Base-by-base conservation (phyloP, 2,113 vertebrate genomes). In the Silurus asotus region DNA sequence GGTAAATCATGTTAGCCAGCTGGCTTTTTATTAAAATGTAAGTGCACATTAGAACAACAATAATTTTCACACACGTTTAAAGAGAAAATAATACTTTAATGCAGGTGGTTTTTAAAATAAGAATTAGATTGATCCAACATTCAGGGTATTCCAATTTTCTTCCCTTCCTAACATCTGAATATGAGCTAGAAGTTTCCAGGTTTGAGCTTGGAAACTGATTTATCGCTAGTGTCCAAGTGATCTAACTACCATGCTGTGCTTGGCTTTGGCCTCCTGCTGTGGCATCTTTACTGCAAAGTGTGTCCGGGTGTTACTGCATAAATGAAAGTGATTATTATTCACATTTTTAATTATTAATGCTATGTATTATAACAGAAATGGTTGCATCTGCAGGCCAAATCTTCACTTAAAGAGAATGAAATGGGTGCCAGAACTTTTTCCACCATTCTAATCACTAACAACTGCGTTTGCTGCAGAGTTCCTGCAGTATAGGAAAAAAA, bases 401-500 rank as follows among this genome's bases (percentile, higher is more conserved):
- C 0, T 14, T n/a, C 48, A 75, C 6, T 76, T 53, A 76, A 49
- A 74, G 23, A 37, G 0, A 8, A 13, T 8, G 3, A 55, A 77
- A 1, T 11, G 51, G 6, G 19, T 53, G 20, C 23, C 69, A 48
- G 48, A 72, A 72, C 69, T 56, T 77, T 37, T 77, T 17, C 11
- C 51, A 51, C 23, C 56, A 77, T 23, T 23, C 45, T 19, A 45
- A 65, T n/a, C 62, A 65, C 67, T 70, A 70, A 70, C 14, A 70
- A n/a, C 20, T 53, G 6, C 5, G 25, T 28, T 13, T 4, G 51
- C 75, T 89, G 90, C 86, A 90, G 58, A n/a, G 56, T 37, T 51
- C 45, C 25, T 72, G 88, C 37, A 37, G 37, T 81, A 80, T 84
- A 15, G 59, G 81, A 86, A 88, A 89, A 88, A 83, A 92, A 92